phyloP scores from a whole-genome alignment of 2,797 vertebrate genomes.

The Pseudomugil gertrudae region DNA sequence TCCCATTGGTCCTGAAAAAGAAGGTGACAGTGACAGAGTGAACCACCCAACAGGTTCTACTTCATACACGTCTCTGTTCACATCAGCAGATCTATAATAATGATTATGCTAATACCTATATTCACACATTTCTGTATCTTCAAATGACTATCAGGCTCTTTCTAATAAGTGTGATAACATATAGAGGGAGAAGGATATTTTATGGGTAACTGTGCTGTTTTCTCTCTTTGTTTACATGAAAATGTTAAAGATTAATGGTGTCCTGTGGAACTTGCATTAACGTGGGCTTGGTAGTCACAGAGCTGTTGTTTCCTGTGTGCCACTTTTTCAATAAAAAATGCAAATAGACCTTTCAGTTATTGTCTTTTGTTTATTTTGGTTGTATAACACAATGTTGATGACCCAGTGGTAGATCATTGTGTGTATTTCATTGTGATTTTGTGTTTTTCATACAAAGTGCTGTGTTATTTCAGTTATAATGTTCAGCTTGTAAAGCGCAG shows the following conservation, averaged over 20 bases:
- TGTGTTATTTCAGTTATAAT: not conserved
- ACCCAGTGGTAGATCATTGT: not conserved
- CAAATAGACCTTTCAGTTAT: conserved; percentile 2
- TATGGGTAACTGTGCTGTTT: conserved; percentile 30
- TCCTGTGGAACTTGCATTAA: not conserved
- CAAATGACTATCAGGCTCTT: not conserved
- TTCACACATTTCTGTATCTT: not conserved
- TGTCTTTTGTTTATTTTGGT: conserved; percentile 5
- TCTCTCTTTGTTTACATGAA: not conserved
- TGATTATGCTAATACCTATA: not conserved
- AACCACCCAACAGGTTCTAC: conserved; percentile 18
- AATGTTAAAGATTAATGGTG: not conserved
- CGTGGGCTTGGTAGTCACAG: not conserved
- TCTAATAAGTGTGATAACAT: conserved; percentile 37
- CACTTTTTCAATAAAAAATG: not conserved
- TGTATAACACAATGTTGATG: not conserved
- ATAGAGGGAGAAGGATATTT: conserved; percentile 30
- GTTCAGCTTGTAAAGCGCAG: no score
- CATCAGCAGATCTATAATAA: not conserved
- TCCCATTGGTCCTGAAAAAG: conserved; percentile 47
- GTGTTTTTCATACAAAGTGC: not conserved
- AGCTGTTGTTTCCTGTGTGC: conserved; percentile 7
- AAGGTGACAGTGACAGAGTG: conserved; percentile 40
- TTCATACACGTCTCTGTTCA: not conserved
- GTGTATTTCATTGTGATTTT: not conserved